Conservation (phyloP, 2,797 vertebrate species). For the Cuculus canorus region DNA sequence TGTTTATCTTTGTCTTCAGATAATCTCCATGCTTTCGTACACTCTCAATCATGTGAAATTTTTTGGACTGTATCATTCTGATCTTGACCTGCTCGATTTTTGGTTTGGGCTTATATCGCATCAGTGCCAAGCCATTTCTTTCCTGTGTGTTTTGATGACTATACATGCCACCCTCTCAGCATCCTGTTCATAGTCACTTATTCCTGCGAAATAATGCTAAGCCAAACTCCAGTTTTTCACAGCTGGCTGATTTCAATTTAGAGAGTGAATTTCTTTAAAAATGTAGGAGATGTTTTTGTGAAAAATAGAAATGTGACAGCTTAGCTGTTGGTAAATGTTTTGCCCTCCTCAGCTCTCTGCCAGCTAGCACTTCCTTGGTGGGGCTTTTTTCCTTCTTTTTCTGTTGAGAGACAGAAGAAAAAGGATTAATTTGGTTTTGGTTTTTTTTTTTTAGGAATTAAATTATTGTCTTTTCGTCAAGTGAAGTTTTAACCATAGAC, state of each 20-base stretch:
- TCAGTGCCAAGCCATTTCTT: background rate
- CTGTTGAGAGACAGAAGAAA: background rate
- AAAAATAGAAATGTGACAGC: background rate
- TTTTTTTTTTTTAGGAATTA: background rate
- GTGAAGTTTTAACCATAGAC: background rate
- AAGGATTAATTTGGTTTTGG: background rate
- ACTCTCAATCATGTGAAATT: background rate
- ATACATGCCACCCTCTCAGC: background rate
- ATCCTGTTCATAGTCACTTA: background rate
- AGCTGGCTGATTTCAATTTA: background rate
- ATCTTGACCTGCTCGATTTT: background rate
- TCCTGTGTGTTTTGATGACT: background rate
- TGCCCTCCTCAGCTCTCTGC: background rate
- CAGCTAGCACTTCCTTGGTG: background rate
- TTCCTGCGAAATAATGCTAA: background rate
- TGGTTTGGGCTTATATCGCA: background rate
- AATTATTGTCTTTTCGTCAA: conserved; percentile 25
- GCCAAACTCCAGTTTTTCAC: background rate
- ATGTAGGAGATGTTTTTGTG: background rate
- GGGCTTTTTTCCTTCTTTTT: background rate
- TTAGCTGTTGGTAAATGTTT: background rate
- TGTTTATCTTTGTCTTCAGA: background rate
- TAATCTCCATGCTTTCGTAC: background rate
- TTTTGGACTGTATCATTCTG: background rate
- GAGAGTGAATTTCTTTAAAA: background rate